These are phyloP conservation scores for Drosophila flavopinicola DNA, from an alignment of 2,888 invertebrate genomes.

Conservation along the genomic window DNA sequence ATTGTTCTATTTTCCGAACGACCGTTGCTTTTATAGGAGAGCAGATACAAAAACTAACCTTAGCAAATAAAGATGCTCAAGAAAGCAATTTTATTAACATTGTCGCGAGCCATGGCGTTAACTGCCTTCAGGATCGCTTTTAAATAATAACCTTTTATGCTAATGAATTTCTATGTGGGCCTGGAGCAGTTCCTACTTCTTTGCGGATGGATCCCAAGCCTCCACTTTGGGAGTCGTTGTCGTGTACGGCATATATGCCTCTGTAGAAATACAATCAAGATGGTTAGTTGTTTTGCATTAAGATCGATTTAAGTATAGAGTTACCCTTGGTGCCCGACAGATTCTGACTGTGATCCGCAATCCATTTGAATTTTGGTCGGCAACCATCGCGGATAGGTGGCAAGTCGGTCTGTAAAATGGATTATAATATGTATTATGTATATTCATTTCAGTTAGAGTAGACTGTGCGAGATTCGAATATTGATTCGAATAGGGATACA, in stretches of 20 bases:
- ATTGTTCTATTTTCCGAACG: neutral
- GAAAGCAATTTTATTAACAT: conserved; percentile 28
- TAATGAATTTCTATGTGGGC: conserved; percentile 28
- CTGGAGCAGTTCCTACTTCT: conserved; percentile 54
- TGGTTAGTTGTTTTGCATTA: neutral
- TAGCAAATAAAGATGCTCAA: conserved; percentile 33
- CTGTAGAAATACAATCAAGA: conserved; percentile 57
- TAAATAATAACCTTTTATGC: conserved; percentile 26
- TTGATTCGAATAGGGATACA: too few relatives aligned
- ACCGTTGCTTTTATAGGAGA: neutral
- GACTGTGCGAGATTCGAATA: too few relatives aligned
- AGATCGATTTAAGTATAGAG: neutral
- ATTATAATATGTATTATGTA: neutral
- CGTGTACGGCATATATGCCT: conserved; percentile 94
- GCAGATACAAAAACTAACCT: conserved; percentile 5
- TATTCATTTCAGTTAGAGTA: neutral
- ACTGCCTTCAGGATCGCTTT: conserved; percentile 18
- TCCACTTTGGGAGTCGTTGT: conserved; percentile 95
- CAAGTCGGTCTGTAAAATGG: conserved; percentile 82
- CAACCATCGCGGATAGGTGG: conserved; percentile 86
- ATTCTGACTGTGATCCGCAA: conserved; percentile 93
- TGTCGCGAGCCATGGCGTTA: neutral
- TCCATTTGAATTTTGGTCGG: conserved; percentile 93
- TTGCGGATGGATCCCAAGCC: conserved; percentile 89
- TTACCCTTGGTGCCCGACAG: conserved; percentile 89